Conservation (phyloP, 2,888 invertebrate species). For the Cryptus viduatorius region DNA sequence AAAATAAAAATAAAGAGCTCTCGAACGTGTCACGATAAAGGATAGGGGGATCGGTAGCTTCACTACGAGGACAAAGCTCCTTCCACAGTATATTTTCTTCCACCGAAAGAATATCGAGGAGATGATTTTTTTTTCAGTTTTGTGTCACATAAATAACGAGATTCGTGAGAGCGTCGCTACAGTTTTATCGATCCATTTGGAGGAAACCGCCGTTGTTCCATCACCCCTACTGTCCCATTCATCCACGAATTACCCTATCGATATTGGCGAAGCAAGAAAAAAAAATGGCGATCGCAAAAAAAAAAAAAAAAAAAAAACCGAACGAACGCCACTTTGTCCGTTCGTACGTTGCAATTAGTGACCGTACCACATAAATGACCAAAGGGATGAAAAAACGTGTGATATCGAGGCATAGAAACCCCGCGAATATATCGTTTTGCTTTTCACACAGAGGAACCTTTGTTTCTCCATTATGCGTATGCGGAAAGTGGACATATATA, state of each 20-base stretch:
- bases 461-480: background rate
- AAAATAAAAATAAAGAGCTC: no score
- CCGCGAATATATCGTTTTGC: background rate
- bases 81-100: no score
- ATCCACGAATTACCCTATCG: conserved; percentile 3
- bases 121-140: background rate
- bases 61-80: no score
- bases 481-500: background rate
- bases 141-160: no score
- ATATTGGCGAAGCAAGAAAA: background rate
- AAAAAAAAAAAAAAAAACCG: background rate
- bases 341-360: background rate
- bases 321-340: background rate
- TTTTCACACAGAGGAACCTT: background rate
- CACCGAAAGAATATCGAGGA: no score
- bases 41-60: no score
- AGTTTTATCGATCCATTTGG: background rate
- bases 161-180: background rate
- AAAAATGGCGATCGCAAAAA: background rate
- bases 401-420: background rate
- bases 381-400: background rate
- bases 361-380: background rate
- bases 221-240: background rate
- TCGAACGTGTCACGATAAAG: no score
- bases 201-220: background rate